Conservation (phyloP, 2,113 vertebrate genomes). For the Etheostoma spectabile region DNA sequence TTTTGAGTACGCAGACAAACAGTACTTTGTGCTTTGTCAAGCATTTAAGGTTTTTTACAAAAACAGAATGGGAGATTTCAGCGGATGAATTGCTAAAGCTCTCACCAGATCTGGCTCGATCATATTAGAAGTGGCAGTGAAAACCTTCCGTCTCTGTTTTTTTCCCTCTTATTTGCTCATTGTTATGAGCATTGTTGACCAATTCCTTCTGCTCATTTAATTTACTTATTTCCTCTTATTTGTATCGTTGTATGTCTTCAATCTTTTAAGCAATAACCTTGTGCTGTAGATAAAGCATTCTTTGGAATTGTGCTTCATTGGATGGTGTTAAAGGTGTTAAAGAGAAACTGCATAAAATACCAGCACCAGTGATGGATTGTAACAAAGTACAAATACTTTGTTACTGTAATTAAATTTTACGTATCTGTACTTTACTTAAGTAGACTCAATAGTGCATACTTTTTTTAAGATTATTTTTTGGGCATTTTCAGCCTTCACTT, state of each 20-base stretch:
- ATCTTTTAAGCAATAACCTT: constrained; percentile 21
- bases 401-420: too few relatives aligned
- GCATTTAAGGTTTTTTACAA: constrained; percentile 53
- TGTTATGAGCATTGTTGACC: background rate
- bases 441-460: too few relatives aligned
- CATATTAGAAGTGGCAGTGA: constrained; percentile 18
- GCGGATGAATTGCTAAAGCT: constrained; percentile 45
- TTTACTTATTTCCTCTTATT: constrained; percentile 15
- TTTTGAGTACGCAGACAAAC: constrained; percentile 60
- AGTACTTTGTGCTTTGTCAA: constrained; percentile 74
- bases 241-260: constrained; percentile 13
- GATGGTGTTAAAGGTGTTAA: constrained; percentile 7
- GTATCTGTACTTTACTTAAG: too few relatives aligned
- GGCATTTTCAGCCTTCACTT: too few relatives aligned
- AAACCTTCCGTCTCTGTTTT: constrained; percentile 26
- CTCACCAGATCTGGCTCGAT: constrained; percentile 25
- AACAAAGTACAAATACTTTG: too few relatives aligned
- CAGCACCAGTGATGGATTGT: background rate
- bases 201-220: constrained; percentile 10
- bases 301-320: constrained; percentile 1
- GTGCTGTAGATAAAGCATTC: constrained; percentile 10
- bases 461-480: too few relatives aligned
- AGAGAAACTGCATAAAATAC: constrained; percentile 30
- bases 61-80: constrained; percentile 46
- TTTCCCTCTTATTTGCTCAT: background rate